A percentile compares a stretch with the other conserved stretches of the same genome.
phyloP scores from a whole-genome alignment of 2,888 invertebrate genomes.

The Cerastis rubricosa region DNA sequence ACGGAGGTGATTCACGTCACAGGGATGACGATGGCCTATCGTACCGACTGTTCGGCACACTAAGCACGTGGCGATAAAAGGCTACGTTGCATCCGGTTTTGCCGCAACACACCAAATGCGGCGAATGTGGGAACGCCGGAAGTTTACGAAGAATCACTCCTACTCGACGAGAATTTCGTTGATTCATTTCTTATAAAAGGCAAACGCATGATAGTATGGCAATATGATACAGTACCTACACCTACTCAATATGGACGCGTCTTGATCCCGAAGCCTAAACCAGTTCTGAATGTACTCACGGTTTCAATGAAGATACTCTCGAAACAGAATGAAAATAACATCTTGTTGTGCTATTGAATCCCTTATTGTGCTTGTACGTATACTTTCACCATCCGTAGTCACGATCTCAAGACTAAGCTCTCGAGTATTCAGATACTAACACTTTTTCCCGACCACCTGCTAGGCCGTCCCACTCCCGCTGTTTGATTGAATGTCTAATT shows the following conservation, averaged over 20 bases:
- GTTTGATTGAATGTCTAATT: conserved; percentile 41
- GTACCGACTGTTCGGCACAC: conserved; percentile 74
- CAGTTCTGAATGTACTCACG: conserved; percentile 56
- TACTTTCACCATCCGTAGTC: conserved; percentile 85
- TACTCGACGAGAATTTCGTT: conserved; percentile 77
- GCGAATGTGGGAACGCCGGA: conserved; percentile 82
- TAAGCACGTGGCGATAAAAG: conserved; percentile 82
- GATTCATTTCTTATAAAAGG: conserved; percentile 72
- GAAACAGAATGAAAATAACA: conserved; percentile 47
- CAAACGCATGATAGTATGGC: conserved; percentile 61
- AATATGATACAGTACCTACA: conserved; percentile 58
- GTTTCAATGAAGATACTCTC: conserved; percentile 58
- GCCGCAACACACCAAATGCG: conserved; percentile 76
- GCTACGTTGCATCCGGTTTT: conserved; percentile 81
- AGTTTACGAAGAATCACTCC: conserved; percentile 80
- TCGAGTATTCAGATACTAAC: conserved; percentile 64
- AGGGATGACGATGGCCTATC: conserved; percentile 62
- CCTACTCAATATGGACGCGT: conserved; percentile 54
- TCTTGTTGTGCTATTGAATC: conserved; percentile 66
- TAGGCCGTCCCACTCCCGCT: conserved; percentile 65
- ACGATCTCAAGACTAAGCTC: conserved; percentile 72
- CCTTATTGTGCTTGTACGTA: conserved; percentile 67
- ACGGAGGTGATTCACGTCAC: conserved; percentile 75
- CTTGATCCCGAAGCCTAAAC: conserved; percentile 52
- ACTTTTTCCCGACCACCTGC: conserved; percentile 80